A percentile compares a stretch with the other conserved stretches of the same genome.
phyloP scores from a whole-genome alignment of 2,113 vertebrate genomes.

The Calidris pygmaea region DNA sequence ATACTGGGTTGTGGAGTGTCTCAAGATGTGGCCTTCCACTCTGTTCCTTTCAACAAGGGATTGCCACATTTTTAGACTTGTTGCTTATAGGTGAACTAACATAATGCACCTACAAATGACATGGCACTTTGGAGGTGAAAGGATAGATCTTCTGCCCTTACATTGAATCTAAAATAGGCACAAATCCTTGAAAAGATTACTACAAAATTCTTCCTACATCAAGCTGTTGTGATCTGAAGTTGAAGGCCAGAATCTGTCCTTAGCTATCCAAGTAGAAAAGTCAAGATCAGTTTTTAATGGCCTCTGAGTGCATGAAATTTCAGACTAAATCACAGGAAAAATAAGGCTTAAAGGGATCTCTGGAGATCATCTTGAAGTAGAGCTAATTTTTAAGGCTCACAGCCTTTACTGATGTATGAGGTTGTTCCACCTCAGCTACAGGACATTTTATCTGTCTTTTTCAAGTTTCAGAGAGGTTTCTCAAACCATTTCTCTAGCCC shows the following conservation, averaged over 20 bases:
- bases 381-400: background rate
- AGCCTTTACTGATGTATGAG: background rate
- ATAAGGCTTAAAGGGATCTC: background rate
- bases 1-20: background rate
- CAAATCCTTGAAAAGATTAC: background rate
- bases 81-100: background rate
- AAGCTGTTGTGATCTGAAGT: background rate
- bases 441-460: background rate
- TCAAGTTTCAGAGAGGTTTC: background rate
- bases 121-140: background rate
- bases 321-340: background rate
- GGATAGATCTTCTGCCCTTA: background rate
- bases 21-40: background rate
- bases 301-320: background rate
- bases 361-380: background rate
- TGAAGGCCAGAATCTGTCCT: background rate
- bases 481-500: background rate
- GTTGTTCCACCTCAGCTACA: background rate
- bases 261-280: background rate
- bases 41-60: background rate
- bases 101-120: background rate
- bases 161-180: background rate
- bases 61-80: background rate
- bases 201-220: background rate
- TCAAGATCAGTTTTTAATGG: background rate